phyloP scores from a whole-genome alignment of 2,888 invertebrate species.

The Thera obeliscata region DNA sequence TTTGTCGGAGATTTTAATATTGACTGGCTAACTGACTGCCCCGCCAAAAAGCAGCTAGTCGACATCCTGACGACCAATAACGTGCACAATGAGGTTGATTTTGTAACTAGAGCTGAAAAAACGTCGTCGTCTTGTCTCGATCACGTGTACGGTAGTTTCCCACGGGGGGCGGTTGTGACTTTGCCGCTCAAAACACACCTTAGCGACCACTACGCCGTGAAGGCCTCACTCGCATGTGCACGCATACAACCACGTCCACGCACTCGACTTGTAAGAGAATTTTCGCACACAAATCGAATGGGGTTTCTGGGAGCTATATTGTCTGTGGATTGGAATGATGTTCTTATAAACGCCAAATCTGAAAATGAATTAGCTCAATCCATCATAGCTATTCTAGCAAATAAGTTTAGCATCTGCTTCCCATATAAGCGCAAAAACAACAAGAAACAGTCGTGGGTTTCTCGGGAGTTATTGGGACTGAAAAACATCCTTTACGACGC shows the following conservation, averaged over 20 bases:
- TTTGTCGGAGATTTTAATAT: conserved; percentile 1
- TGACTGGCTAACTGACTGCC: not conserved
- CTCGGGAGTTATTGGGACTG: no score
- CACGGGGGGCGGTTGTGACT: not conserved
- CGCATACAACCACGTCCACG: not conserved
- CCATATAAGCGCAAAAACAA: no score
- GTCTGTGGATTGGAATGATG: no score
- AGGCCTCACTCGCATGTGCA: not conserved
- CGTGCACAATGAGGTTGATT: not conserved
- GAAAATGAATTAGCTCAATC: no score
- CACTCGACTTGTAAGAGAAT: not conserved
- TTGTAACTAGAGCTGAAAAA: not conserved
- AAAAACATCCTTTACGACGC: no score
- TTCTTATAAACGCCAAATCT: no score
- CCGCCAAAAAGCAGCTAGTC: not conserved
- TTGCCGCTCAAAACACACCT: not conserved
- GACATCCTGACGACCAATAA: not conserved
- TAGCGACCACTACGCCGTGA: not conserved
- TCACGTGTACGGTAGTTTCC: not conserved
- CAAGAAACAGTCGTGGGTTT: no score
- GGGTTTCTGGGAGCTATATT: no score
- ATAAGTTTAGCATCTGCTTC: no score
- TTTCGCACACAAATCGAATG: not conserved
- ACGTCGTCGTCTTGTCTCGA: not conserved
- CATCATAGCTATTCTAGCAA: no score